Evolutionary conservation across 2,888 invertebrate species (phyloP).

Genomic region (Peribatodes rhomboidaria): DNA sequence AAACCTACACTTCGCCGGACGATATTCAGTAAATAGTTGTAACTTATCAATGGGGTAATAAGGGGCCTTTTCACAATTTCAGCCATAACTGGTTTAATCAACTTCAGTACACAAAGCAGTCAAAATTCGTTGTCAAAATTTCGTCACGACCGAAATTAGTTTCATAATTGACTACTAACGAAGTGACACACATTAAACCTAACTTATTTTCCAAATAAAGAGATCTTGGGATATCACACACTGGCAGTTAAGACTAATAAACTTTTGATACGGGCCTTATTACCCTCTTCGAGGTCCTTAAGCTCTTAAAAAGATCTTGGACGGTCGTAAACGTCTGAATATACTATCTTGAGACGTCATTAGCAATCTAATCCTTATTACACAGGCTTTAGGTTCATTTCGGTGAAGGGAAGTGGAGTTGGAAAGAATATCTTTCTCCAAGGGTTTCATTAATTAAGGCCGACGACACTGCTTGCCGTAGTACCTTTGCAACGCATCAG

Average conservation of each 20-base stretch:
- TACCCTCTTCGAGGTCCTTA: constrained; percentile 38
- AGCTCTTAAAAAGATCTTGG: constrained; percentile 42
- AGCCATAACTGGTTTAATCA: too few relatives aligned
- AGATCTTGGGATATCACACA: constrained; percentile 18
- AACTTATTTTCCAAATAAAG: constrained; percentile 16
- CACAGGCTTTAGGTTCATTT: constrained; percentile 27
- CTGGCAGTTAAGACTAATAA: constrained; percentile 36
- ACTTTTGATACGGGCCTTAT: constrained; percentile 42
- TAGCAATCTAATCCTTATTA: constrained; percentile 34
- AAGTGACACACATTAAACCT: constrained; percentile 7
- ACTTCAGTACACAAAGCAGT: too few relatives aligned
- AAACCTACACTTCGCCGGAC: too few relatives aligned
- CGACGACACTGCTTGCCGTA: constrained; percentile 53
- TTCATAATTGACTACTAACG: background rate
- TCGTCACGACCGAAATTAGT: background rate
- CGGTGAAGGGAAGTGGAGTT: constrained; percentile 11
- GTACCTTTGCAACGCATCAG: constrained; percentile 50
- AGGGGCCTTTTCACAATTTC: too few relatives aligned
- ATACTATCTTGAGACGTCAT: constrained; percentile 14
- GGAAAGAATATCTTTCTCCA: constrained; percentile 44
- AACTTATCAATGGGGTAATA: too few relatives aligned
- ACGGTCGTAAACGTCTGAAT: constrained; percentile 41
- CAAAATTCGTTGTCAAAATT: too few relatives aligned
- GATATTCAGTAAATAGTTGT: too few relatives aligned
- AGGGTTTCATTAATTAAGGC: constrained; percentile 48